Evolutionary conservation across 2,888 invertebrate genomes (phyloP).

Genomic region (Brachypalpus laphriformis): DNA sequence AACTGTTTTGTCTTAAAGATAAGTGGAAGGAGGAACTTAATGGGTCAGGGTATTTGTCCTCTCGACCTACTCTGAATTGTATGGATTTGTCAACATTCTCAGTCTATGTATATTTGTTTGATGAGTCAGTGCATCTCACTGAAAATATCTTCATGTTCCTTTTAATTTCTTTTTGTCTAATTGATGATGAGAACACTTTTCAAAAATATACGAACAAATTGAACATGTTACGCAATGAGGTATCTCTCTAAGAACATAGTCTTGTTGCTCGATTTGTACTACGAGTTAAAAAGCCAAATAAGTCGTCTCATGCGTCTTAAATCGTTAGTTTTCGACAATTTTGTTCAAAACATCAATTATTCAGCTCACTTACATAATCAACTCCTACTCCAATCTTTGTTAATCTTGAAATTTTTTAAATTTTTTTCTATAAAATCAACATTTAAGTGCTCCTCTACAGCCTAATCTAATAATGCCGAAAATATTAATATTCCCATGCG

Average conservation of each 20-base stretch:
- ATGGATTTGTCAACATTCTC: neutral
- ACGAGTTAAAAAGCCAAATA: neutral
- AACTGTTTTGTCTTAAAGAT: neutral
- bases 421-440: neutral
- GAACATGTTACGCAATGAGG: neutral
- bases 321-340: neutral
- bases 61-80: neutral
- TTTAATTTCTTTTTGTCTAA: neutral
- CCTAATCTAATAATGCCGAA: conserved; percentile 1
- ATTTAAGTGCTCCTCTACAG: neutral
- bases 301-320: too few species aligned
- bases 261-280: neutral
- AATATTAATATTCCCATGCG: neutral
- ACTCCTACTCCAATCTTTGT: neutral
- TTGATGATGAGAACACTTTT: conserved; percentile 27
- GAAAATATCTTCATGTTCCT: neutral
- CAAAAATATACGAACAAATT: conserved; percentile 19
- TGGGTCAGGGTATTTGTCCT: neutral
- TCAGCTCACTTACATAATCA: neutral
- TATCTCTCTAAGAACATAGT: too few species aligned
- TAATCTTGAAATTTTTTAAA: neutral
- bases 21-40: neutral
- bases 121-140: conserved; percentile 4
- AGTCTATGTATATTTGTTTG: too few species aligned
- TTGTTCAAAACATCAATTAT: neutral